Evolutionary conservation across 2,888 invertebrate species (phyloP).

Genomic region (Netelia fuscicornis): DNA sequence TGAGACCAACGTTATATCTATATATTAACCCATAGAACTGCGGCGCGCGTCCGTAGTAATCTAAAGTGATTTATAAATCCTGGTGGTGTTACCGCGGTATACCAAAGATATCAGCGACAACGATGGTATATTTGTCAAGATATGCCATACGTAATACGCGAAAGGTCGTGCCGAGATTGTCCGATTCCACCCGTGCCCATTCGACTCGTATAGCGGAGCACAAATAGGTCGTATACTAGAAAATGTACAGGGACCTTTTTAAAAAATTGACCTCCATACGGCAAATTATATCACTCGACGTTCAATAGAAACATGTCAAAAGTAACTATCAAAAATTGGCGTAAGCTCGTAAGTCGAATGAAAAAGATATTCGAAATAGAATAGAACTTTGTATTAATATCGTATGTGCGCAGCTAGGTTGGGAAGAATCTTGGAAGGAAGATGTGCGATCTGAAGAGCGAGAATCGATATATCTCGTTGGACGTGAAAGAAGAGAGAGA

Average conservation of each 20-base stretch:
- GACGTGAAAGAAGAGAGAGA: conserved; percentile 45
- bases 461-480: conserved; percentile 71
- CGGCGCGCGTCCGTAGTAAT: conserved; percentile 61
- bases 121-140: conserved; percentile 58
- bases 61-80: conserved; percentile 65
- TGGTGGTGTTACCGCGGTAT: conserved; percentile 42
- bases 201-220: background rate
- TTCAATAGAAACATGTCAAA: too few species aligned
- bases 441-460: conserved; percentile 53
- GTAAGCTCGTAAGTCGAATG: background rate
- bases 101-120: conserved; percentile 14
- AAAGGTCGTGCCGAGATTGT: conserved; percentile 48
- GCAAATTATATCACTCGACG: too few species aligned
- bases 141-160: conserved; percentile 34
- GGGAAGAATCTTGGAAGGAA: conserved; percentile 44
- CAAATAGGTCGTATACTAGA: background rate
- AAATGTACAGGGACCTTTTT: conserved; percentile 2
- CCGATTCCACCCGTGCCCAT: conserved; percentile 9
- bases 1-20: conserved; percentile 6
- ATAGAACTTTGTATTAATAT: background rate
- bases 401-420: conserved; percentile 38
- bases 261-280: background rate
- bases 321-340: too few species aligned
- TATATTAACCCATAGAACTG: conserved; percentile 32
- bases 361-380: background rate